Evolutionary conservation across 2,888 invertebrate genomes (phyloP).

Genomic region (Tethea ocularis): DNA sequence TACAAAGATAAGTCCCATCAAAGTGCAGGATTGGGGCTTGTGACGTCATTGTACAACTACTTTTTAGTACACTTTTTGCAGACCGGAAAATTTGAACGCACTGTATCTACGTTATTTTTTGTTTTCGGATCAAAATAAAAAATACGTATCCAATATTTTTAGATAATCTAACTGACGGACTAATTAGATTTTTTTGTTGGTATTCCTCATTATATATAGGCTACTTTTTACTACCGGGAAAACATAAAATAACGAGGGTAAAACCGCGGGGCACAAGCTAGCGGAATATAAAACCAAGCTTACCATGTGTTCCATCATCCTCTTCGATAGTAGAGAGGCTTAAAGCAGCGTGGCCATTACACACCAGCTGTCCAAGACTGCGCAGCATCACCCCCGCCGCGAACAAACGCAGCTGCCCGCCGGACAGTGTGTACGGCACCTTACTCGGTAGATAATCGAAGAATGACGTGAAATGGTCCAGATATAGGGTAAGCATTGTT

Average conservation of each 20-base stretch:
- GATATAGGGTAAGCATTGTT: conserved; percentile 85
- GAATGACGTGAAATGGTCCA: conserved; percentile 86
- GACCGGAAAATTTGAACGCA: too few relatives aligned
- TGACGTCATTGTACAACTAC: too few relatives aligned
- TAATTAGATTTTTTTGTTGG: too few relatives aligned
- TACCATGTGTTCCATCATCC: conserved; percentile 33
- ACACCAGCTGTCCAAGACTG: conserved; percentile 91
- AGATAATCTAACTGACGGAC: too few relatives aligned
- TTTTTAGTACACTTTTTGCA: too few relatives aligned
- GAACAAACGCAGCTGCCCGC: conserved; percentile 68
- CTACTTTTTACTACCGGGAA: too few relatives aligned
- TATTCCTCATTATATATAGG: too few relatives aligned
- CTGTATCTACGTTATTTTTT: too few relatives aligned
- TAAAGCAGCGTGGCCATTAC: conserved; percentile 89
- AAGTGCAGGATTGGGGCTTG: too few relatives aligned
- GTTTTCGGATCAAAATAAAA: too few relatives aligned
- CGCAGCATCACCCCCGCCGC: conserved; percentile 88
- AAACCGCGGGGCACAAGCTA: background rate
- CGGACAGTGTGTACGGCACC: conserved; percentile 53
- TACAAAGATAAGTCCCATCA: too few relatives aligned
- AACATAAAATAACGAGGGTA: background rate
- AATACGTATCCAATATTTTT: too few relatives aligned
- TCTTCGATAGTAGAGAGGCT: conserved; percentile 49
- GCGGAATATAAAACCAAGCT: conserved; percentile 1
- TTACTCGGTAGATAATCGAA: conserved; percentile 79